Evolutionary conservation across 2,888 invertebrate species (phyloP), one percentile per base, ranked within the genome.

Genomic region (Xiphydria camelus): DNA sequence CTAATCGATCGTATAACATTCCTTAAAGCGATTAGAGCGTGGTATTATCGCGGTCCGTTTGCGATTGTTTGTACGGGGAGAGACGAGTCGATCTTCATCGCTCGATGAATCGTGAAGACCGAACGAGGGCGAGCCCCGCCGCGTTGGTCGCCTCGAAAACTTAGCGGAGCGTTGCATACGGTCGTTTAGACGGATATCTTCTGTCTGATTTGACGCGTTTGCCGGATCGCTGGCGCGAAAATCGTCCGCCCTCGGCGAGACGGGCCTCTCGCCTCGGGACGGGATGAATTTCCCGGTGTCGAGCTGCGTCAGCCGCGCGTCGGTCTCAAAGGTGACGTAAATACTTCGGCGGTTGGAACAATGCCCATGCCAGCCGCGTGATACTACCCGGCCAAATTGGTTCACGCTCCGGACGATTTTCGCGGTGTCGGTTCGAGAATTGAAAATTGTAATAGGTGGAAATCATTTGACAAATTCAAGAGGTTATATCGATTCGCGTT

Each of bases 1-100:
- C n/a, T n/a, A n/a, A n/a, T n/a, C n/a, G n/a, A n/a, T n/a, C n/a
- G n/a, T n/a, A n/a, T n/a, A n/a, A n/a, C 15, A 29, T 29, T 29
- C 12, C 29, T 29, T 29, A 15, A 29, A 14, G 29, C 29, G 29
- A 29, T 29, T 29, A 29, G 15, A n/a, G n/a, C 12, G 2, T 29
- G 54, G 52, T 56, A 64, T 69, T 67, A 64, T 63, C 50, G 57
- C 62, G 68, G 57, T 61, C 63, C 66, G 61, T 70, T 68, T 61
- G 56, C 62, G 60, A 63, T 66, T 64, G 62, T 61, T 70, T 62
- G 59, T 52, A 52, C 54, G 59, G 58, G 47, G 50, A 56, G n/a
- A n/a, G n/a, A 49, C 53, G 48, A 57, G 56, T 59, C 58, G 56
- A 61, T 61, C 51, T 59, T 58, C 52, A 48, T 45, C 55, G 64